A percentile compares a stretch with the other conserved stretches of the same genome.
These are phyloP conservation scores for Theristus sp. DNA, from an alignment of 2,888 invertebrate genomes.

Conservation along the genomic window DNA sequence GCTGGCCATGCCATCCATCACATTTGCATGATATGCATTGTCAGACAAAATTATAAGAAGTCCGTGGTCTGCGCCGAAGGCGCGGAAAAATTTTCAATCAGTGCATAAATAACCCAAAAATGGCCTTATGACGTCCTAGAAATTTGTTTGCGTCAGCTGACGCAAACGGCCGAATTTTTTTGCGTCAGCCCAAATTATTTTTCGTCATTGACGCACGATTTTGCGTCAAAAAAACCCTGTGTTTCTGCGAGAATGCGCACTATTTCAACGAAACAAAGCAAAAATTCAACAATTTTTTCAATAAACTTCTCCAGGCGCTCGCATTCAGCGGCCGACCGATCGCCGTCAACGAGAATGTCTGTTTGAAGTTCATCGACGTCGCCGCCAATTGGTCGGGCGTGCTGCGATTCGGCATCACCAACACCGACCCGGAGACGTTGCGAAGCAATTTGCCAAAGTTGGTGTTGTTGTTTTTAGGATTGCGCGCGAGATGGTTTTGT, in stretches of 20 bases:
- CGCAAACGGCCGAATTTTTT: background rate
- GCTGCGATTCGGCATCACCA: constrained; percentile 89
- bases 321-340: constrained; percentile 66
- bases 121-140: no score
- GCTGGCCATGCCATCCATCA: no score
- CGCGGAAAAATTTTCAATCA: no score
- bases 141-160: no score
- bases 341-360: constrained; percentile 67
- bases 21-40: no score
- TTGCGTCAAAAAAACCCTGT: background rate
- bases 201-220: background rate
- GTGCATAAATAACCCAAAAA: no score
- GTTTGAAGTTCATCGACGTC: constrained; percentile 32
- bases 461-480: constrained; percentile 3
- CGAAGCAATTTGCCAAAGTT: constrained; percentile 45
- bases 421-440: constrained; percentile 59
- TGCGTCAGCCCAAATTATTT: background rate
- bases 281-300: constrained; percentile 1
- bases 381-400: constrained; percentile 72
- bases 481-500: no score
- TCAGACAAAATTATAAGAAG: no score
- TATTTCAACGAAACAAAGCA: background rate
- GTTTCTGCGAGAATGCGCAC: background rate
- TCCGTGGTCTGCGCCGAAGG: no score
- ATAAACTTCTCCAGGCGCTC: constrained; percentile 27